Percentiles rank a stretch among this genome's conserved stretches.
These are phyloP conservation scores for Polyodon spathula DNA, from an alignment of 2,113 vertebrate genomes.

Conservation along the genomic window DNA sequence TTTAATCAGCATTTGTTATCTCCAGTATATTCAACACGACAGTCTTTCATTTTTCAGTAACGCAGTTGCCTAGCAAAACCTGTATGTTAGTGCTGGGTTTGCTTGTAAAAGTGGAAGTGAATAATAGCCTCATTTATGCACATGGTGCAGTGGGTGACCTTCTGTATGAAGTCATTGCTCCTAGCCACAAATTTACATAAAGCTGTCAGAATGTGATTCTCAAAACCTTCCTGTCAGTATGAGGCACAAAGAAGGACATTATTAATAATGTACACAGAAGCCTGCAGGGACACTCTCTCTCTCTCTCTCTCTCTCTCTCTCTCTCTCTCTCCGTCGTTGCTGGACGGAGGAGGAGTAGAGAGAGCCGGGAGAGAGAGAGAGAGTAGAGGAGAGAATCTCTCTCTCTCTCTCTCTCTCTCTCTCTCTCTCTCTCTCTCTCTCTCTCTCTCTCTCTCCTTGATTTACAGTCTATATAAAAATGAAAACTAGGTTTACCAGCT, in stretches of 20 bases:
- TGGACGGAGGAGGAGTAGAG: too few species aligned
- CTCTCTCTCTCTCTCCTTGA: too few species aligned
- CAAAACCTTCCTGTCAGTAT: constrained; percentile 32
- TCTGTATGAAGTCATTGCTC: constrained; percentile 63
- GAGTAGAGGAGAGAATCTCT: too few species aligned
- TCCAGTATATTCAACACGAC: constrained; percentile 38
- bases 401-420: background rate
- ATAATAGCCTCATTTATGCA: constrained; percentile 63
- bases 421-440: background rate
- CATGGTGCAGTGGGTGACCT: constrained; percentile 59
- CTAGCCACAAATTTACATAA: constrained; percentile 66
- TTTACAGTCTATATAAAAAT: too few species aligned
- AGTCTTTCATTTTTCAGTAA: constrained; percentile 17
- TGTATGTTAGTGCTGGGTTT: constrained; percentile 13
- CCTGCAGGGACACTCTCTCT: constrained; percentile 52
- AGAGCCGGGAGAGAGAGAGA: too few species aligned
- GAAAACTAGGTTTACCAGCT: too few species aligned
- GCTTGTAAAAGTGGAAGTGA: constrained; percentile 56
- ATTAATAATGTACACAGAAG: constrained; percentile 55
- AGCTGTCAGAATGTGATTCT: constrained; percentile 50
- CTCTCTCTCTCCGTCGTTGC: too few species aligned
- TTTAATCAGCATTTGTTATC: constrained; percentile 15
- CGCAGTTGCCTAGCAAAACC: constrained; percentile 15
- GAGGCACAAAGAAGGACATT: constrained; percentile 47
- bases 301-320: constrained; percentile 11